Evolutionary conservation across 2,797 vertebrate genomes (phyloP), one percentile per base, ranked within the genome.

Genomic region (Helicolenus hilgendorfi): DNA sequence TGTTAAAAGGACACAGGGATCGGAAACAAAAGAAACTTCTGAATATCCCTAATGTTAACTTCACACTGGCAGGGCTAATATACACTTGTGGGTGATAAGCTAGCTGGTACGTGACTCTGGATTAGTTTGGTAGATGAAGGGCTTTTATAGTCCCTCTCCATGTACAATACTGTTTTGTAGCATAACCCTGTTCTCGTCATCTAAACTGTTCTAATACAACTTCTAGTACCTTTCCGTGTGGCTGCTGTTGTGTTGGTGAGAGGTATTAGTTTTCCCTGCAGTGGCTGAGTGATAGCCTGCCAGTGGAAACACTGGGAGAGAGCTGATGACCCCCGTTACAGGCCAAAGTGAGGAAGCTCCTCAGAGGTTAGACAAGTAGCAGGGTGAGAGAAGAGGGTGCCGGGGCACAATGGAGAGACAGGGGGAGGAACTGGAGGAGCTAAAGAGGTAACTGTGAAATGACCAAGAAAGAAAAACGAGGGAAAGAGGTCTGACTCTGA

Each of bases 281-380:
- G 70, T 69, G 53, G 18, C 63, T 89, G 94, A 94, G 78, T 84
- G 83, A 92, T 92, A n/a, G 90, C 76, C 84, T 88, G 80, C 79
- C 81, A 81, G 79, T 24, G 36, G 59, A 87, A 86, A 80, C 87
- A 26, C 24, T 13, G 81, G 31, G 67, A 73, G 11, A 83, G 79
- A 90, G 83, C 69, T 33, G 72, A 93, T 88, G 92, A 92, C 89
- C 77, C 74, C 67, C 49, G 81, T 84, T 85, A 86, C 31, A 65
- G 78, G 80, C 89, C 85, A 72, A 36, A 72, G 58, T 58, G 72
- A 81, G 74, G 72, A 84, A 82, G 83, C 83, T 82, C 77, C 88
- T 86, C 59, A 84, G 85, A 87, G 89, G 87, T 73, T 65, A 65
- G 59, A 83, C 63, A 62, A 88, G 79, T 78, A 29, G 55, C 62